Evolutionary conservation across 2,797 vertebrate genomes (phyloP).

Genomic region (Carduelis carduelis): DNA sequence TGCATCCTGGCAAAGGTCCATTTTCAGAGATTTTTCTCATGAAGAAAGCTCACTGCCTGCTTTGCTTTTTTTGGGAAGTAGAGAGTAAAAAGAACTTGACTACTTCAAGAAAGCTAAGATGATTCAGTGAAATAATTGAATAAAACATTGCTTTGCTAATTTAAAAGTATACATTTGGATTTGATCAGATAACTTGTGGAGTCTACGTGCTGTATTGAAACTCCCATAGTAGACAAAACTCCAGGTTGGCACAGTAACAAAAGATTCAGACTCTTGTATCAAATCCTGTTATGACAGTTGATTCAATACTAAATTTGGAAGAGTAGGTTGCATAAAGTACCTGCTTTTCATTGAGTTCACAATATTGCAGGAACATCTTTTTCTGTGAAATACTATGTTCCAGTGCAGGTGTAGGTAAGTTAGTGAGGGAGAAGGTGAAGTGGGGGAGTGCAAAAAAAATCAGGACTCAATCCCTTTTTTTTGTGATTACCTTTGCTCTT

Average conservation of each 20-base stretch:
- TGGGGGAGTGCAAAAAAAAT: not conserved
- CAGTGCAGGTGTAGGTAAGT: not conserved
- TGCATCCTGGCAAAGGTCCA: not conserved
- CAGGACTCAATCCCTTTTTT: not conserved
- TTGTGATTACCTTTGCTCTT: not conserved
- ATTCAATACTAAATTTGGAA: slow-evolving; percentile 27
- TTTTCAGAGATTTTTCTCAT: not conserved
- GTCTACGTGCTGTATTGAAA: not conserved
- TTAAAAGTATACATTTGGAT: not conserved
- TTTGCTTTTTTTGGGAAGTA: not conserved
- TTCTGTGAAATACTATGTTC: not conserved
- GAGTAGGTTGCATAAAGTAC: not conserved
- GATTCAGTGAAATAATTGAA: not conserved
- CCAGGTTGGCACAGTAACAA: slow-evolving; percentile 11
- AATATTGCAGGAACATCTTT: not conserved
- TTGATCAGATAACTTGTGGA: not conserved
- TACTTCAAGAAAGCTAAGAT: not conserved
- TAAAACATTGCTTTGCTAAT: not conserved
- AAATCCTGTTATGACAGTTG: slow-evolving; percentile 27
- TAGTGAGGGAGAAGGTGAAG: not conserved
- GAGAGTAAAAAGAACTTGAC: not conserved
- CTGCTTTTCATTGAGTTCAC: not conserved
- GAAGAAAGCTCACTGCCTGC: not conserved
- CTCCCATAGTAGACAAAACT: not conserved
- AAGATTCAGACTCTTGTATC: slow-evolving; percentile 34